Percentiles rank a stretch among this genome's conserved stretches.
Conservation (phyloP, 2,888 invertebrate species). For the Drosophila imparisetae region DNA sequence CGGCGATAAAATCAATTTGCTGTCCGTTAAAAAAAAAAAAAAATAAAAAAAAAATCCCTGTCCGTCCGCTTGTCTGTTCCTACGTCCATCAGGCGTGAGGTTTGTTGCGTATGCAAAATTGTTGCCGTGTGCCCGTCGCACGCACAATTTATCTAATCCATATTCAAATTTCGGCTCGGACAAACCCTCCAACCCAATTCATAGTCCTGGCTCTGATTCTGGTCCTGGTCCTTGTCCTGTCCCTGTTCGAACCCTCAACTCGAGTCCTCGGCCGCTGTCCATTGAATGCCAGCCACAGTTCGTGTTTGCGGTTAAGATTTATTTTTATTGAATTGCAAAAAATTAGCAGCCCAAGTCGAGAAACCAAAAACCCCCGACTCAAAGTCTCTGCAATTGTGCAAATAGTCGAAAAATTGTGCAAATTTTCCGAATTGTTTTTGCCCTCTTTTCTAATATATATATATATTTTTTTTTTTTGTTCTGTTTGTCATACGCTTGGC, state of each 20-base stretch:
- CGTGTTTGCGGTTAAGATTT: constrained; percentile 78
- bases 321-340: constrained; percentile 76
- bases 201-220: background rate
- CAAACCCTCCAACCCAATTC: constrained; percentile 31
- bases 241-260: constrained; percentile 18
- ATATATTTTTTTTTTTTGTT: background rate
- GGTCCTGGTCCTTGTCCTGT: background rate
- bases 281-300: constrained; percentile 41
- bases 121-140: constrained; percentile 48
- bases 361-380: background rate
- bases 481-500: constrained; percentile 2
- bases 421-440: constrained; percentile 33
- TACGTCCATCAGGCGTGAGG: constrained; percentile 53
- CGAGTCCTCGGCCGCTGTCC: constrained; percentile 47
- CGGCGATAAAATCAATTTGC: constrained; percentile 77
- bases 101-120: constrained; percentile 59
- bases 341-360: constrained; percentile 50
- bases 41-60: constrained; percentile 13
- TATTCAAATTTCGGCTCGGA: constrained; percentile 71
- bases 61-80: background rate
- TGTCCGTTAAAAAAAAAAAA: constrained; percentile 41
- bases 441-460: background rate
- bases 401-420: constrained; percentile 41
- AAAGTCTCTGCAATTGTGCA: constrained; percentile 42
- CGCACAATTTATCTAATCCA: constrained; percentile 79